Conservation (phyloP, 2,888 invertebrate species). For the Furcula furcula region DNA sequence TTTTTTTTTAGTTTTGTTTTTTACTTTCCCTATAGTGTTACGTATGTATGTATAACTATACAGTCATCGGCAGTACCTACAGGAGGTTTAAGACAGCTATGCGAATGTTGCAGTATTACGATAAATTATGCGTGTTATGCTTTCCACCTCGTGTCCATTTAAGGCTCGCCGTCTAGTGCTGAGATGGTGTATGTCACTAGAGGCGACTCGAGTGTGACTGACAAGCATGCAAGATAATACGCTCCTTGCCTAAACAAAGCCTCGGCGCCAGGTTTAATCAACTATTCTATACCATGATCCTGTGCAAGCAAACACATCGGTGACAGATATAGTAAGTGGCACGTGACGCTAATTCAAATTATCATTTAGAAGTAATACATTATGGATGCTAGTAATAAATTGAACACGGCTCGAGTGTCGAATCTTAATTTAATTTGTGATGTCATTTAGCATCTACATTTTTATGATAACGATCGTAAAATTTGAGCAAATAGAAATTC, state of each 20-base stretch:
- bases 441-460: constrained; percentile 15
- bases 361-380: constrained; percentile 47
- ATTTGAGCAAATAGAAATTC: constrained; percentile 8
- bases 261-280: constrained; percentile 54
- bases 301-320: constrained; percentile 41
- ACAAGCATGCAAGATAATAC: constrained; percentile 54
- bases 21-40: too few relatives aligned
- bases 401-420: constrained; percentile 43
- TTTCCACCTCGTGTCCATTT: constrained; percentile 35
- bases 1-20: too few relatives aligned
- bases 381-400: constrained; percentile 56
- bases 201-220: constrained; percentile 54
- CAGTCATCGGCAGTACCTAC: too few relatives aligned
- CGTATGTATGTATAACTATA: too few relatives aligned
- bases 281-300: constrained; percentile 50
- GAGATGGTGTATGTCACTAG: constrained; percentile 43
- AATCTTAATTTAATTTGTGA: constrained; percentile 39
- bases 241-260: constrained; percentile 49
- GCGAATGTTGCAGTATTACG: constrained; percentile 25
- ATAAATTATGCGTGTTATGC: constrained; percentile 29
- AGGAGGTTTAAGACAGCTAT: constrained; percentile 25
- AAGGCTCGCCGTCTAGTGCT: constrained; percentile 25
- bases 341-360: constrained; percentile 53
- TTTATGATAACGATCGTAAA: constrained; percentile 10
- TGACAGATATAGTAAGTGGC: constrained; percentile 44